Evolutionary conservation across 2,888 invertebrate genomes (phyloP), one percentile per base, ranked within the genome.

Genomic region (Ichneumon xanthorius): DNA sequence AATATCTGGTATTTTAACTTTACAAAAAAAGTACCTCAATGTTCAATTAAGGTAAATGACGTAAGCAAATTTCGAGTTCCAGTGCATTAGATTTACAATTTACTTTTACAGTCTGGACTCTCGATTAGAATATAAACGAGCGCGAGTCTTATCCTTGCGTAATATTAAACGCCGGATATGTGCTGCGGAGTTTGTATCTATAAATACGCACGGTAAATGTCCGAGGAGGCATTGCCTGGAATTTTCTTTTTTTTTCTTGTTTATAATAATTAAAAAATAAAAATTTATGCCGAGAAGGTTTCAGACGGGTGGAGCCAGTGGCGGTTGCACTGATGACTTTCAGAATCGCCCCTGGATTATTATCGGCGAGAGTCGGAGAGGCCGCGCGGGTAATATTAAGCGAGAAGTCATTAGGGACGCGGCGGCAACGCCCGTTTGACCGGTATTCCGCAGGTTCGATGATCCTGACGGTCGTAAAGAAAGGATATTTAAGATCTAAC

Each of bases 391-490:
- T 75, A 76, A 84, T 84, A 71, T 84, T 48, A 19, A 84, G 67
- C 80, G 77, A 81, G 80, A 78, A 78, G 77, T 81, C 84, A 73
- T 81, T 81, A 78, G 71, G 58, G 55, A 72, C 33, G 61, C 75
- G n/a, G 72, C 58, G 77, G 61, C 61, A 67, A 84, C 68, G 77
- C 70, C 50, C 48, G 78, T 58, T 45, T 40, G 71, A 63, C 68
- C 70, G 53, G 61, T 72, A 78, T 70, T 70, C 65, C 55, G 22
- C 45, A 75, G 50, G 76, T 83, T 71, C 82, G 86, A 82, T 40
- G 86, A 88, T 84, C 84, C 84, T 80, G 85, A 83, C 33, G 78
- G 65, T 77, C 85, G 78, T 86, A 85, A 89, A 84, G 83, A 80
- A 84, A 86, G 82, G 80, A 87, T 85, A 88, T 88, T 86, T 50